Conservation (phyloP, 2,797 vertebrate species). For the Sebastes wilsoni region DNA sequence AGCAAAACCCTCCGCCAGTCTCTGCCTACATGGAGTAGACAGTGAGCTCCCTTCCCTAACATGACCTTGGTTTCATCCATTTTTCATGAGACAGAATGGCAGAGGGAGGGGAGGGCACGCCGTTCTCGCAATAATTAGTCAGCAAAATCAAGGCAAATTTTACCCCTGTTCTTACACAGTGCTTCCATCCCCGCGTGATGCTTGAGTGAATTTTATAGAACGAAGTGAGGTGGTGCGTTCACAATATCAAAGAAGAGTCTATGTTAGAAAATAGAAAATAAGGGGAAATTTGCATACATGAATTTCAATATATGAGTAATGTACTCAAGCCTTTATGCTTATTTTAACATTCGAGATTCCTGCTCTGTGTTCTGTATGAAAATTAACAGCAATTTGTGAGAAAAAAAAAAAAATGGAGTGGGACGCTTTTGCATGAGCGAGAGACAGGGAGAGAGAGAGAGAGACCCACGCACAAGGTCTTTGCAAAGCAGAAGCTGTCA, state of each 20-base stretch:
- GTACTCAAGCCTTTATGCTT: constrained; percentile 9
- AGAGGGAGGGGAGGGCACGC: constrained; percentile 23
- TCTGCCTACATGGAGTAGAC: constrained; percentile 36
- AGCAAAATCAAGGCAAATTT: constrained; percentile 46
- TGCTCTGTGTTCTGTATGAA: constrained; percentile 19
- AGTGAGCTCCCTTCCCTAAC: constrained; percentile 38
- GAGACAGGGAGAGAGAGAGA: constrained; percentile 25
- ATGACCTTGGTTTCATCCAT: constrained; percentile 72
- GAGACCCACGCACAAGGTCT: constrained; percentile 61
- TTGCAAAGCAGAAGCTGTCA: constrained; percentile 76
- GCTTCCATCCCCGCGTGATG: neutral
- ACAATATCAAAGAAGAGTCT: constrained; percentile 21
- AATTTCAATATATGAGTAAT: constrained; percentile 36
- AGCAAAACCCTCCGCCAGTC: constrained; percentile 26
- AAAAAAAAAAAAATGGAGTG: constrained; percentile 3
- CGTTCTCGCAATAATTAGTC: constrained; percentile 61
- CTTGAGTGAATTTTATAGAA: constrained; percentile 13
- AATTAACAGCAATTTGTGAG: constrained; percentile 38
- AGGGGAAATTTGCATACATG: constrained; percentile 21
- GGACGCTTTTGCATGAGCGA: constrained; percentile 19
- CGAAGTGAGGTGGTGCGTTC: constrained; percentile 1
- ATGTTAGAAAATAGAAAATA: constrained; percentile 12
- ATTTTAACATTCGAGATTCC: constrained; percentile 23
- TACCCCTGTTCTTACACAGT: neutral
- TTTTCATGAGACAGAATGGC: constrained; percentile 65